A percentile compares a stretch with the other conserved stretches of the same genome.
Conservation (phyloP, 2,797 vertebrate species). For the Gila robusta region DNA sequence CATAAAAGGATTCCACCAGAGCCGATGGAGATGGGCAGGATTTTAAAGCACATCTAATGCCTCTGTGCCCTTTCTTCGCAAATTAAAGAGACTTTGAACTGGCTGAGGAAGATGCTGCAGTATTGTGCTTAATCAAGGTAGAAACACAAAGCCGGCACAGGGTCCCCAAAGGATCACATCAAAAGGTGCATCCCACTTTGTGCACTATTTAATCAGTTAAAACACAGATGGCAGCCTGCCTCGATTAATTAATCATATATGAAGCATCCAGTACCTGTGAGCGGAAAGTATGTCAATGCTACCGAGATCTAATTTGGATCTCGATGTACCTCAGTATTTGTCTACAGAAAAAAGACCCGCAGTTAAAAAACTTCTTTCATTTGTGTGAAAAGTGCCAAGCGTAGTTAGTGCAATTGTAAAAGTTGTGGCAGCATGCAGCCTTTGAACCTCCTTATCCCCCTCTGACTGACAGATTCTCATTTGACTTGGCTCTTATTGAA, state of each 20-base stretch:
- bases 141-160: conserved; percentile 78
- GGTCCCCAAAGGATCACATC: conserved; percentile 83
- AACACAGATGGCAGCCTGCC: conserved; percentile 86
- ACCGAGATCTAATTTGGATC: conserved; percentile 81
- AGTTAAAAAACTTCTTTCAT: conserved; percentile 44
- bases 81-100: conserved; percentile 83
- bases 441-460: conserved; percentile 54
- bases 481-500: conserved; percentile 55
- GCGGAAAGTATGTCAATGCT: conserved; percentile 82
- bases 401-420: conserved; percentile 53
- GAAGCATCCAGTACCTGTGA: conserved; percentile 80
- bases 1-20: conserved; percentile 67
- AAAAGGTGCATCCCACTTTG: conserved; percentile 84
- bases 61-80: conserved; percentile 78
- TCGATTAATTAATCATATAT: conserved; percentile 86
- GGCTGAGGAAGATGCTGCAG: conserved; percentile 71
- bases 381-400: conserved; percentile 43
- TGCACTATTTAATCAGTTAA: conserved; percentile 86
- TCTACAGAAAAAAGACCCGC: conserved; percentile 32
- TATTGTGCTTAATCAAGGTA: conserved; percentile 84
- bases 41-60: conserved; percentile 76
- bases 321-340: conserved; percentile 56
- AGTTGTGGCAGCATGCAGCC: conserved; percentile 33
- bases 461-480: conserved; percentile 59
- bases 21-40: conserved; percentile 73